A percentile compares a stretch with the other conserved stretches of the same genome.
phyloP scores from a whole-genome alignment of 2,797 vertebrate species.

The Channa striata region DNA sequence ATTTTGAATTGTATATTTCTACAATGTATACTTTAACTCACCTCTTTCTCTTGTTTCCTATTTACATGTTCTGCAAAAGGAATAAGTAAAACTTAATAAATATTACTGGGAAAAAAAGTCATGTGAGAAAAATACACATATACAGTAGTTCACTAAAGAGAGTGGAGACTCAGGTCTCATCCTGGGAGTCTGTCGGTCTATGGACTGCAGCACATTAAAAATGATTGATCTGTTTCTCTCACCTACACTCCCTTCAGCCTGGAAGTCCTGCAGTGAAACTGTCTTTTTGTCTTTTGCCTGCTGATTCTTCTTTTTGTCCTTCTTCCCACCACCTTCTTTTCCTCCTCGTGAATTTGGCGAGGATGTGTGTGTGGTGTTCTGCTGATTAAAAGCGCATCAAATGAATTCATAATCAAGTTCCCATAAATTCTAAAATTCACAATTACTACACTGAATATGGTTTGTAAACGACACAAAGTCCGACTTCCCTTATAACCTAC shows the following conservation, averaged over 20 bases:
- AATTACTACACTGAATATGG: no score
- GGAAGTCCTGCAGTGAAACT: constrained; percentile 94
- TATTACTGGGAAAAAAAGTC: not conserved
- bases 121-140: not conserved
- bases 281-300: constrained; percentile 95
- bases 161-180: not conserved
- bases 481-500: no score
- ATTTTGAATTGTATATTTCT: not conserved
- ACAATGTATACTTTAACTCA: constrained; percentile 46
- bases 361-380: constrained; percentile 81
- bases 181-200: not conserved
- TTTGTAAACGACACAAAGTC: no score
- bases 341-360: constrained; percentile 87
- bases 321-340: constrained; percentile 89
- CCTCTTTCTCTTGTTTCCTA: constrained; percentile 89
- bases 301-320: constrained; percentile 92
- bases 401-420: not conserved
- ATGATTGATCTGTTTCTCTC: not conserved
- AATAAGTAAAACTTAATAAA: constrained; percentile 25
- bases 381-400: constrained; percentile 70
- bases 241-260: constrained; percentile 86
- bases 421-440: not conserved
- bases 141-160: not conserved
- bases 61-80: constrained; percentile 87
- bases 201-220: constrained; percentile 5